Evolutionary conservation across 92 coral and sea anemone genomes (phyloP).

Genomic region (Parazoanthus swiftii): DNA sequence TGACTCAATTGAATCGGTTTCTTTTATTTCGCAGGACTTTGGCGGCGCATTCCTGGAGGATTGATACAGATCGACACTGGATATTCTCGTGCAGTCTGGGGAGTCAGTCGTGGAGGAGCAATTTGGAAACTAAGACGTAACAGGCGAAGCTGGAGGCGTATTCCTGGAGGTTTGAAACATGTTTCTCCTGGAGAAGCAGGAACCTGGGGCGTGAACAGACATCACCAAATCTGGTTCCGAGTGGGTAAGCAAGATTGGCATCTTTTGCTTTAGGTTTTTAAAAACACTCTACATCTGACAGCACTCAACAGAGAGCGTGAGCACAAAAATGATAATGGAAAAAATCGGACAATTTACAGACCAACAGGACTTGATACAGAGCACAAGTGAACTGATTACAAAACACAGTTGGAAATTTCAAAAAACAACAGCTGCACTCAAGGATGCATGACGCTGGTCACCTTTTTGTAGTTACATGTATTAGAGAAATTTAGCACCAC

Average conservation of each 20-base stretch:
- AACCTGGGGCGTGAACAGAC: conserved; percentile 16
- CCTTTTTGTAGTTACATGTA: too few relatives aligned
- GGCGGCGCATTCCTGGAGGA: conserved; percentile 32
- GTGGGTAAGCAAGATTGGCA: background rate
- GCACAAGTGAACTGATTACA: too few relatives aligned
- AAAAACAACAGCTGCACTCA: too few relatives aligned
- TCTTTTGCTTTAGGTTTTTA: background rate
- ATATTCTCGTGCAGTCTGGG: conserved; percentile 35
- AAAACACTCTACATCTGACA: too few relatives aligned
- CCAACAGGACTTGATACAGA: too few relatives aligned
- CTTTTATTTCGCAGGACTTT: conserved; percentile 4
- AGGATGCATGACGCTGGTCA: too few relatives aligned
- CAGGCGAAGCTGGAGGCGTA: conserved; percentile 43
- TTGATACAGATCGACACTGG: conserved; percentile 31
- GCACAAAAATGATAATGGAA: too few relatives aligned
- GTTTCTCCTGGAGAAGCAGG: conserved; percentile 37
- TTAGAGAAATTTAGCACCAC: too few relatives aligned
- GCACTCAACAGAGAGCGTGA: background rate
- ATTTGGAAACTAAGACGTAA: conserved; percentile 35
- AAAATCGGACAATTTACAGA: too few relatives aligned
- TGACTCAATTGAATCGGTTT: background rate
- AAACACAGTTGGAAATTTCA: too few relatives aligned
- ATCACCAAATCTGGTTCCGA: conserved; percentile 25
- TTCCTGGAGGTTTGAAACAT: conserved; percentile 17
- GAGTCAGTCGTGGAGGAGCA: background rate